Conservation (phyloP, 64 coral and sea anemone genomes). For the Dendronephthya gigantea region DNA sequence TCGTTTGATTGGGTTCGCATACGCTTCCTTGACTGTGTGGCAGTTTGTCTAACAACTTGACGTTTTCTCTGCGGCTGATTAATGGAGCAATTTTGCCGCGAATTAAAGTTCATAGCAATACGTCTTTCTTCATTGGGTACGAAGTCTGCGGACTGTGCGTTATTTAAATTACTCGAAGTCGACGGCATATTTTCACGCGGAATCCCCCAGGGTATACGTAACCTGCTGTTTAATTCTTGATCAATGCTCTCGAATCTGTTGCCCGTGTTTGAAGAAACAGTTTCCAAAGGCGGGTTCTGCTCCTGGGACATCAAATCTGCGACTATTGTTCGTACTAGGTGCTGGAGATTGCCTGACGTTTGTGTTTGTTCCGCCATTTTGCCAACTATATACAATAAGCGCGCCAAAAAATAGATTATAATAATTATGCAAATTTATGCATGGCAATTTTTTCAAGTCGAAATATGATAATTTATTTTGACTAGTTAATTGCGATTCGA, state of each 20-base stretch:
- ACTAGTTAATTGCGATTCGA: too few relatives aligned
- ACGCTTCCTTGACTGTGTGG: not conserved
- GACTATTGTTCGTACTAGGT: not conserved
- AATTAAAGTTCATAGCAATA: constrained; percentile 7
- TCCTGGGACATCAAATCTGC: constrained; percentile 9
- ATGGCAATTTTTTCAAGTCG: not conserved
- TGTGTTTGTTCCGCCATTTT: not conserved
- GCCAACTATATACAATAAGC: not conserved
- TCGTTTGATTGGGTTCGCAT: not conserved
- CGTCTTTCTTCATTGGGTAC: not conserved
- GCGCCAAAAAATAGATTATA: constrained; percentile 8
- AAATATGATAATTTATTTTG: not conserved
- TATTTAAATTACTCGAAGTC: not conserved
- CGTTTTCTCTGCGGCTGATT: constrained; percentile 5
- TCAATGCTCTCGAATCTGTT: not conserved
- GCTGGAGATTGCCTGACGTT: not conserved
- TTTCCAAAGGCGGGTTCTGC: not conserved
- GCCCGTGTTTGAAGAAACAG: not conserved
- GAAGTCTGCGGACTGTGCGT: too few relatives aligned
- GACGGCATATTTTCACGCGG: not conserved
- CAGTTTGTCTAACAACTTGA: not conserved
- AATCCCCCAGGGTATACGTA: not conserved
- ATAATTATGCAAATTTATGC: not conserved
- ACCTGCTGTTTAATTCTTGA: not conserved
- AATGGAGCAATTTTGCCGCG: not conserved